Conservation (phyloP, 2,888 invertebrate genomes). For the Chrysina gloriosa region DNA sequence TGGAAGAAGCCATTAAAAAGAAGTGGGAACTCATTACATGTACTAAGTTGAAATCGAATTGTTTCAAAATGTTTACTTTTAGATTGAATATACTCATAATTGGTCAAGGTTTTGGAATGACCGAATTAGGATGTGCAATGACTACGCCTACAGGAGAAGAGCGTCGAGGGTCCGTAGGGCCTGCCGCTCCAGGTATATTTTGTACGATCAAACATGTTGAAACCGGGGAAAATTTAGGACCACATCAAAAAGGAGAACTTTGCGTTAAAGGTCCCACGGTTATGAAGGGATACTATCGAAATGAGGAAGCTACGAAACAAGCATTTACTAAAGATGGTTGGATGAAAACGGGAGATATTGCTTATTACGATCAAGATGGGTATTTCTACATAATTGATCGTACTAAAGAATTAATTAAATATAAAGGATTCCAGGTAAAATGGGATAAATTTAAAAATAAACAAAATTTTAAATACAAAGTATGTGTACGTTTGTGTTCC, state of each 20-base stretch:
- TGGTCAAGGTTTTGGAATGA: slow-evolving; percentile 79
- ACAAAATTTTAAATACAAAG: too few relatives aligned
- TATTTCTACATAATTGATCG: slow-evolving; percentile 86
- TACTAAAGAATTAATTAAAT: slow-evolving; percentile 91
- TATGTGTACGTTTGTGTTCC: too few relatives aligned
- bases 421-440: slow-evolving; percentile 85
- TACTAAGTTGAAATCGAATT: too few relatives aligned
- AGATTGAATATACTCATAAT: slow-evolving; percentile 32
- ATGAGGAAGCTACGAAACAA: slow-evolving; percentile 72
- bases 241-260: slow-evolving; percentile 79
- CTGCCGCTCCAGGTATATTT: slow-evolving; percentile 70
- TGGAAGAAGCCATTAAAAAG: slow-evolving; percentile 12
- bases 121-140: slow-evolving; percentile 76
- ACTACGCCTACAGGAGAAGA: slow-evolving; percentile 58
- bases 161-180: slow-evolving; percentile 74
- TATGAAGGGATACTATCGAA: slow-evolving; percentile 75
- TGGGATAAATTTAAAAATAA: too few relatives aligned
- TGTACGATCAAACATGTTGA: slow-evolving; percentile 74
- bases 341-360: slow-evolving; percentile 84
- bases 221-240: slow-evolving; percentile 72
- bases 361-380: slow-evolving; percentile 81
- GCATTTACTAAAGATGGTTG: slow-evolving; percentile 80
- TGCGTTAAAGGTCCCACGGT: slow-evolving; percentile 80
- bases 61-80: background rate
- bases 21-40: slow-evolving; percentile 12